Evolutionary conservation across 2,113 vertebrate species (phyloP), one percentile per base, ranked within the genome.

Genomic region (Pterocles burchelli): DNA sequence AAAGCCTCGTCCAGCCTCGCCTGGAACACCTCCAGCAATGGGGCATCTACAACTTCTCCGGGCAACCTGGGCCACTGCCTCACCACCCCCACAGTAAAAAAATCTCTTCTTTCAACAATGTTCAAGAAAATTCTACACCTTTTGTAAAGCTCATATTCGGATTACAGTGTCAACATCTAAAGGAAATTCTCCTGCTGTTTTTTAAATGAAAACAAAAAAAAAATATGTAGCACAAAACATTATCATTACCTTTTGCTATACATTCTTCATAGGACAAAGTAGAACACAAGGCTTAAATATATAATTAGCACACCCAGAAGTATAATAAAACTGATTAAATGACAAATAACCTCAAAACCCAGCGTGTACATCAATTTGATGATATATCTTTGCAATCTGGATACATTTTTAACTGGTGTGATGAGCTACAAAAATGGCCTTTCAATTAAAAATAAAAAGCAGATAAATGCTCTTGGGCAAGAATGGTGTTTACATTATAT

Each of bases 391-490:
- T 49, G 15, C 86, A 77, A 41, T 74, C n/a, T 51, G 3, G 5
- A 28, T 43, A 21, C 0, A 58, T 34, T 78, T 90, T 71, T 48
- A 79, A 31, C 12, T 25, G 13, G 24, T 41, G 7, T 62, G 13
- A 25, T 0, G 3, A 71, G 7, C 4, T 36, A 7, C 5, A 89
- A 57, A 89, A 84, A 49, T 17, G 3, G 7, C 0, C 4, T 21
- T 70, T 86, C 25, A 61, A 57, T 45, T 8, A 26, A 17, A 52
- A 46, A 74, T n/a, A 46, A 48, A 49, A 61, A 49, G 12, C 4
- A 49, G 18, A 61, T 73, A 88, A 83, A 84, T 28, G 1, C 0
- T 31, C 3, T 41, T 89, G 1, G 73, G 16, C 4, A 63, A 67
- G 21, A 62, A 46, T 43, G 2, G 5, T 13, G 3, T 15, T n/a